Percentiles rank a stretch among this genome's conserved stretches.
These are phyloP conservation scores for Melanophora roralis DNA, from an alignment of 2,888 invertebrate species.

Conservation along the genomic window DNA sequence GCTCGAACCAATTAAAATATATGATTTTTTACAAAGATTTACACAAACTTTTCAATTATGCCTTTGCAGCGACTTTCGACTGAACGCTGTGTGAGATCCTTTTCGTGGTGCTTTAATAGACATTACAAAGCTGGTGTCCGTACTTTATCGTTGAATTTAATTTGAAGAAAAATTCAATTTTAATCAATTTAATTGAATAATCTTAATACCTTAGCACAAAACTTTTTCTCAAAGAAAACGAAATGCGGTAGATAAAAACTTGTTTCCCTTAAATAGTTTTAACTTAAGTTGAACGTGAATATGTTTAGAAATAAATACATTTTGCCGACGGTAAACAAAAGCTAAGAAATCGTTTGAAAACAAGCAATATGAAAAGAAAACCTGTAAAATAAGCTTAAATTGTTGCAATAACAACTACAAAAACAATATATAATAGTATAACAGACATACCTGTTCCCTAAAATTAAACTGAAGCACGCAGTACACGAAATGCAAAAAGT, in stretches of 20 bases:
- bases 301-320: constrained; percentile 48
- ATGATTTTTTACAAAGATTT: constrained; percentile 28
- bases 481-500: too few relatives aligned
- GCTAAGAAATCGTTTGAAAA: background rate
- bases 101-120: background rate
- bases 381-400: constrained; percentile 48
- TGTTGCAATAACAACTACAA: constrained; percentile 14
- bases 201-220: constrained; percentile 60
- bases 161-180: constrained; percentile 58
- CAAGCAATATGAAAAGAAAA: constrained; percentile 29
- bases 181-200: constrained; percentile 60
- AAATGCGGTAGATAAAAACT: constrained; percentile 31
- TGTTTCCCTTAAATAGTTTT: constrained; percentile 22
- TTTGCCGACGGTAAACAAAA: constrained; percentile 56
- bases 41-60: constrained; percentile 11
- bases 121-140: constrained; percentile 4
- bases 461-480: constrained; percentile 53
- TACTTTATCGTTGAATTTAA: constrained; percentile 50
- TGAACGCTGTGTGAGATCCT: constrained; percentile 44
- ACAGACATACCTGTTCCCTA: constrained; percentile 61
- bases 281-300: background rate
- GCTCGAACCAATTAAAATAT: constrained; percentile 37
- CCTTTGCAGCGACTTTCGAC: too few relatives aligned
- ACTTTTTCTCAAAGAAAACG: constrained; percentile 37
- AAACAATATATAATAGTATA: too few relatives aligned